Evolutionary conservation across 2,888 invertebrate genomes (phyloP).

Genomic region (Azorinus chamasolen): DNA sequence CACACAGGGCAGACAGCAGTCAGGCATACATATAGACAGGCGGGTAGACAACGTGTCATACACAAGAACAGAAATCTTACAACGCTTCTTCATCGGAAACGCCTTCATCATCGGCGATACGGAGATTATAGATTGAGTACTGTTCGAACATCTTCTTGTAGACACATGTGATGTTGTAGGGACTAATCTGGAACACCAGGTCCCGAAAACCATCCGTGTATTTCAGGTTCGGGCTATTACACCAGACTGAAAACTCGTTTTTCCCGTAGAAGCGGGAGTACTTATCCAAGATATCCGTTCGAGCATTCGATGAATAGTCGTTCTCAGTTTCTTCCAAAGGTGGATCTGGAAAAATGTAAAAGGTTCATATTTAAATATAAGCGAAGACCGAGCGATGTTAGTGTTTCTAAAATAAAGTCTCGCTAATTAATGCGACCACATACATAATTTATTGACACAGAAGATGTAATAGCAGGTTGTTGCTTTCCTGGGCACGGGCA

Average conservation of each 20-base stretch:
- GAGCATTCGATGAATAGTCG: conserved; percentile 43
- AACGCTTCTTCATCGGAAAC: conserved; percentile 22
- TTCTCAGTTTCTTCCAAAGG: neutral
- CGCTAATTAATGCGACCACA: too few species aligned
- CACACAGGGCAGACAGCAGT: too few species aligned
- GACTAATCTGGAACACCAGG: conserved; percentile 68
- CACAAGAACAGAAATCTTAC: too few species aligned
- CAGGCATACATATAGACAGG: too few species aligned
- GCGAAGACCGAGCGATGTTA: too few species aligned
- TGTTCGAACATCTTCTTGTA: conserved; percentile 73
- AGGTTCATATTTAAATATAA: neutral
- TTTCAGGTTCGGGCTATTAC: conserved; percentile 41
- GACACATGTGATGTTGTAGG: conserved; percentile 65
- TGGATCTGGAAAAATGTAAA: neutral
- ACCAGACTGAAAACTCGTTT: conserved; percentile 44
- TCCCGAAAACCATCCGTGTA: conserved; percentile 68
- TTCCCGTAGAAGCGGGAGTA: conserved; percentile 50
- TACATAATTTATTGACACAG: too few species aligned
- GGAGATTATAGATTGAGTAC: conserved; percentile 61
- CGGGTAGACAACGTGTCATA: too few species aligned
- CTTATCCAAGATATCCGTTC: conserved; percentile 39
- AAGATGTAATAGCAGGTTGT: too few species aligned
- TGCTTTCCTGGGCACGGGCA: too few species aligned
- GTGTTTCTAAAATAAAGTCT: too few species aligned
- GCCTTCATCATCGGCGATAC: conserved; percentile 37